Evolutionary conservation across 2,888 invertebrate genomes (phyloP), one percentile per base, ranked within the genome.

Genomic region (Ectemnius cavifrons): DNA sequence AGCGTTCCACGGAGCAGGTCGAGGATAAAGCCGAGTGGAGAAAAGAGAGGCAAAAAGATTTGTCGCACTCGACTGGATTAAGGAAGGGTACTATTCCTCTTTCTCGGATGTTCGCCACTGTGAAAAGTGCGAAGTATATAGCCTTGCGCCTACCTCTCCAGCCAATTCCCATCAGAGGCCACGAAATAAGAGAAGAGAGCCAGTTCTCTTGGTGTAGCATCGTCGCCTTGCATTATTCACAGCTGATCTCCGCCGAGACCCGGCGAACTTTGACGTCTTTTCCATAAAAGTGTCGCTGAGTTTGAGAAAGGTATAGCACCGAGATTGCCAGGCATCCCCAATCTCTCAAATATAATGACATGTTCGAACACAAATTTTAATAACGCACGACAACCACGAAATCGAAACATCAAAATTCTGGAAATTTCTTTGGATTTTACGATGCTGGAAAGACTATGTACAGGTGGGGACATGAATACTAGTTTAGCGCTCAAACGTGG

Each of bases 31-130:
- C 37, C 37, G 37, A 37, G 37, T 37, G 37, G 37, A 6, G 37
- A 37, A 6, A 37, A 6, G 52, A 71, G 67, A 70, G 49, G 62
- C 59, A 52, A 63, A 70, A 71, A 72, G 81, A 82, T 81, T 83
- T 82, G 78, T 81, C 80, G 74, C 78, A 79, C 75, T 82, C 75
- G 72, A 73, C 73, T 69, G 84, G 79, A 79, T 82, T 79, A 82
- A 84, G 77, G 74, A 74, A 78, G 80, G 73, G 71, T 80, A 68
- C 78, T 37, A 67, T 71, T 37, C 61, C 49, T 37, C 57, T 46
- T 52, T 52, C 14, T 14, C 16, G 52, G 52, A n/a, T 14, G 52
- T 14, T 14, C 27, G 66, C 18, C 56, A 64, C 67, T 57, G 49
- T 60, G 62, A 62, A 71, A 20, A 57, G 47, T 18, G 61, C 47